phyloP scores from a whole-genome alignment of 1,140 invertebrate species.

The Drosophila bifasciata region DNA sequence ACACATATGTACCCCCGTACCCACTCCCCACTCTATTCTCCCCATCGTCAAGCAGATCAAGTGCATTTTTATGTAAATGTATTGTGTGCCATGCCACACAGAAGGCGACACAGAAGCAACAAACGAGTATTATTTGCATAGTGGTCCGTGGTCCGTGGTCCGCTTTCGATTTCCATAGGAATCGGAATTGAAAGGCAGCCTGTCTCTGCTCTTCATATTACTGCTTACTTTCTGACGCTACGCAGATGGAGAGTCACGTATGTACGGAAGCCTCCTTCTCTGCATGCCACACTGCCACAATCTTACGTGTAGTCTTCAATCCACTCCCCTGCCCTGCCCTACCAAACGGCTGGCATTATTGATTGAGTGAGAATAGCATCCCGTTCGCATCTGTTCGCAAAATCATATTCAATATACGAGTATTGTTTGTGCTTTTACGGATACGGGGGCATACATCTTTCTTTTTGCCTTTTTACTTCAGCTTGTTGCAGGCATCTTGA shows the following conservation, averaged over 20 bases:
- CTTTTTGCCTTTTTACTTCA: background rate
- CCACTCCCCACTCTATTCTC: too few relatives aligned
- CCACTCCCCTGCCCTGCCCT: background rate
- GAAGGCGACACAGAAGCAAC: slow-evolving; percentile 49
- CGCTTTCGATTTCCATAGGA: slow-evolving; percentile 45
- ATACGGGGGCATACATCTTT: background rate
- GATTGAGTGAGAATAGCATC: slow-evolving; percentile 61
- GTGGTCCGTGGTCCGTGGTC: slow-evolving; percentile 8
- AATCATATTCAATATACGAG: slow-evolving; percentile 74
- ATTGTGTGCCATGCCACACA: slow-evolving; percentile 48
- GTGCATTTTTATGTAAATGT: slow-evolving; percentile 79
- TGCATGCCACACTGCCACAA: too few relatives aligned
- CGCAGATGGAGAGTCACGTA: background rate
- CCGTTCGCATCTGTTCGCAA: slow-evolving; percentile 68
- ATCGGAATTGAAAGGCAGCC: slow-evolving; percentile 22
- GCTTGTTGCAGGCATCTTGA: too few relatives aligned
- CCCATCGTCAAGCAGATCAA: slow-evolving; percentile 52
- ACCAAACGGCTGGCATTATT: slow-evolving; percentile 50
- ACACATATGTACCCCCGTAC: slow-evolving; percentile 8
- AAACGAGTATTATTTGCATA: slow-evolving; percentile 58
- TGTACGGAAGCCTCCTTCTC: too few relatives aligned
- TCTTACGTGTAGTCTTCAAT: background rate
- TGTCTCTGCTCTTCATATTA: background rate
- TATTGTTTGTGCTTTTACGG: slow-evolving; percentile 54
- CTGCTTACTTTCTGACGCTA: too few relatives aligned